Percentiles rank a stretch among this genome's conserved stretches.
Conservation (phyloP, 2,888 invertebrate species). For the Aspidiotus destructor region DNA sequence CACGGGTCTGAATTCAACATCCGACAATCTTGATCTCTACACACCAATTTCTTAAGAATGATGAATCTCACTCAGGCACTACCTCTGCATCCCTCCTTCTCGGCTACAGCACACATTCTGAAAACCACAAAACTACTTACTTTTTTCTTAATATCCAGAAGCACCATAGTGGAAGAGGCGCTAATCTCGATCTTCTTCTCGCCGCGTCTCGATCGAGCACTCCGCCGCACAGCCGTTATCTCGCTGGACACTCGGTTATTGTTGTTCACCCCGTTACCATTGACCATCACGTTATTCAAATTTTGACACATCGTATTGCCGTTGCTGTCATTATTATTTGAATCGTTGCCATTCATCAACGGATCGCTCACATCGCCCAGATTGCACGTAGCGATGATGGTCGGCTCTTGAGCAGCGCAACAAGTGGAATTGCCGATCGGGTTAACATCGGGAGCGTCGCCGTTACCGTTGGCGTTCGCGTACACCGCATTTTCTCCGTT, state of each 20-base stretch:
- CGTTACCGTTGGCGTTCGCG: neutral
- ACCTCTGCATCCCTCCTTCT: no score
- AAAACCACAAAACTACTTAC: constrained; percentile 38
- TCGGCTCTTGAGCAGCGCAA: no score
- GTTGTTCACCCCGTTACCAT: constrained; percentile 4
- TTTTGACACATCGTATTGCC: neutral
- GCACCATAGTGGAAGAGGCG: constrained; percentile 43
- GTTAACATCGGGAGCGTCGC: neutral
- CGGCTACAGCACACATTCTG: neutral
- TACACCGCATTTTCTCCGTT: neutral
- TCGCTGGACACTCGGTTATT: neutral
- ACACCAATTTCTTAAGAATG: no score
- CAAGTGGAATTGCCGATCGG: neutral
- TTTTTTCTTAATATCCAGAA: constrained; percentile 44
- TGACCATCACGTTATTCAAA: neutral
- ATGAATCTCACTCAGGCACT: no score
- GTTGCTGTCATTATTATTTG: constrained; percentile 9
- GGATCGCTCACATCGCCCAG: neutral
- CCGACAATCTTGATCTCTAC: no score
- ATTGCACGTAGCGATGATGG: no score
- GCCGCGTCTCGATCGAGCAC: constrained; percentile 43
- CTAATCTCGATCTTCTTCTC: constrained; percentile 43
- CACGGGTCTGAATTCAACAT: no score
- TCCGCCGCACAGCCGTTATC: constrained; percentile 37
- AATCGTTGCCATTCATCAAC: neutral